Evolutionary conservation across 2,797 vertebrate species (phyloP).

Genomic region (Bradypus variegatus): DNA sequence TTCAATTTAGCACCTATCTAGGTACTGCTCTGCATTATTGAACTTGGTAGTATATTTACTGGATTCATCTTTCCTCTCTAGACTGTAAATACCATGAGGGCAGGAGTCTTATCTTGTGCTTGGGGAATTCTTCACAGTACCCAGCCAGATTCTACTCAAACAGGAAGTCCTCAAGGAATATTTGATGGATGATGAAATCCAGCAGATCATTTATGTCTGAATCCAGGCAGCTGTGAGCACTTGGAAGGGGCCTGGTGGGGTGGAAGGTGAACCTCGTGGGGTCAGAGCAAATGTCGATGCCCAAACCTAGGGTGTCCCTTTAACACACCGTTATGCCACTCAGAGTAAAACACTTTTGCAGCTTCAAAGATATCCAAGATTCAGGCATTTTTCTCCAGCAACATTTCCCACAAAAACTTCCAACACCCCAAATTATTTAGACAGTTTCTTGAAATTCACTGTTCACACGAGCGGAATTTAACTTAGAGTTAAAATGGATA

Average conservation of each 20-base stretch:
- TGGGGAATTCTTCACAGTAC: background rate
- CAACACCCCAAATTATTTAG: background rate
- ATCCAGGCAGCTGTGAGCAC: background rate
- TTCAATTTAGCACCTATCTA: background rate
- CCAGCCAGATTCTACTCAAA: background rate
- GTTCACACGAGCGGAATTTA: background rate
- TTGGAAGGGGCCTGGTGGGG: background rate
- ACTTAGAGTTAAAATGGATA: background rate
- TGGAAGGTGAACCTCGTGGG: background rate
- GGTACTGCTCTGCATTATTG: background rate
- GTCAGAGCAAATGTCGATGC: background rate
- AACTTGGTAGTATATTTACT: rapidly evolving
- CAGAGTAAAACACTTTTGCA: background rate
- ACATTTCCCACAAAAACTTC: slow-evolving; percentile 11
- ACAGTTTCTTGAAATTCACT: background rate
- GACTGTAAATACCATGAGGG: background rate
- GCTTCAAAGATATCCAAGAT: background rate
- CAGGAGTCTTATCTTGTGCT: background rate
- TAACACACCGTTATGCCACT: background rate
- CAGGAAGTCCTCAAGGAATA: background rate
- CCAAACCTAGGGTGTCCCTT: background rate
- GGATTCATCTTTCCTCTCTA: background rate
- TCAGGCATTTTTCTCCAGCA: background rate
- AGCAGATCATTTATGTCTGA: background rate
- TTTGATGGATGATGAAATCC: background rate